Percentiles rank a stretch among this genome's conserved stretches.
Conservation (phyloP, 2,113 vertebrate species). For the Gila orcuttii region DNA sequence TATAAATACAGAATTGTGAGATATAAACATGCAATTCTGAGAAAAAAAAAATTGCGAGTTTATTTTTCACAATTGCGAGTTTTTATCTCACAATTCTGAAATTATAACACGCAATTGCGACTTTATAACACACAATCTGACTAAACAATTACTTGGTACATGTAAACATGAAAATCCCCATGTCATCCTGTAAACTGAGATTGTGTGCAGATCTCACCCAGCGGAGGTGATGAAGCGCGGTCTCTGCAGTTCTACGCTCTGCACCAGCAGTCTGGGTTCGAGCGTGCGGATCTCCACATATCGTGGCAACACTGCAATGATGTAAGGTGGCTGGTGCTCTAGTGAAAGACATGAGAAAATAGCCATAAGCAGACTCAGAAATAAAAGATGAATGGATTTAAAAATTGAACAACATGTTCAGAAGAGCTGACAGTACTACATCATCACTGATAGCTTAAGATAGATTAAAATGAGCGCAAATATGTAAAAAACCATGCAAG, state of each 20-base stretch:
- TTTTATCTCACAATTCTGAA: too few relatives aligned
- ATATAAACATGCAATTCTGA: too few relatives aligned
- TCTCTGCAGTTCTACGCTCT: conserved; percentile 95
- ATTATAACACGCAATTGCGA: too few relatives aligned
- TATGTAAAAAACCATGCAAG: not conserved
- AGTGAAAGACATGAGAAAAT: not conserved
- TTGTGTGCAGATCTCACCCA: conserved; percentile 76
- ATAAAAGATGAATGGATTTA: not conserved
- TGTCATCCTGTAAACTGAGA: too few relatives aligned
- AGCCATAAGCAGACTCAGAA: not conserved
- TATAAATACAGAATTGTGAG: too few relatives aligned
- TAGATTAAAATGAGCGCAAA: not conserved
- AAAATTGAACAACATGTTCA: not conserved
- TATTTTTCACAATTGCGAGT: too few relatives aligned
- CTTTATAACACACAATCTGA: too few relatives aligned
- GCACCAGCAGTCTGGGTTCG: conserved; percentile 92
- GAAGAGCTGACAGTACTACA: not conserved
- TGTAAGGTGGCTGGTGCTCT: conserved; percentile 98
- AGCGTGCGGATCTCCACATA: conserved; percentile 97
- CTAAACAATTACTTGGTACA: too few relatives aligned
- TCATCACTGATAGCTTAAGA: not conserved
- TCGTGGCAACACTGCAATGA: conserved; percentile 93
- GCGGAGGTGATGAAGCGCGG: conserved; percentile 95
- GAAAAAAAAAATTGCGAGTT: too few relatives aligned
- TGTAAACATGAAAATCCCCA: too few relatives aligned